Conservation (phyloP, 2,888 invertebrate species). For the Luperina nickerlii region DNA sequence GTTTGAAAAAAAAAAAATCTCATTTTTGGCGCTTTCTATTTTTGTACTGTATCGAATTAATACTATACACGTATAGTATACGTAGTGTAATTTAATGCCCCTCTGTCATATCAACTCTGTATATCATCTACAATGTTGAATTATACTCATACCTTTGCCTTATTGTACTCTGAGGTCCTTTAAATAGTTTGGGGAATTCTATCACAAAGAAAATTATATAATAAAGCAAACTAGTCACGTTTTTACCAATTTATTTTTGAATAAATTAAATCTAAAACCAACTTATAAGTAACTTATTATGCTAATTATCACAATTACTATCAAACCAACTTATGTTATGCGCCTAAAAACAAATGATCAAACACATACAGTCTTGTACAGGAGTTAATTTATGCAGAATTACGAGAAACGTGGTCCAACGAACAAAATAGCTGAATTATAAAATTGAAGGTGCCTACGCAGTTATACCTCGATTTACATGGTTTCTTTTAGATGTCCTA, state of each 20-base stretch:
- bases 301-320: conserved; percentile 78
- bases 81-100: too few species aligned
- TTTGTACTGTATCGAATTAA: too few species aligned
- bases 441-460: not conserved
- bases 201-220: not conserved
- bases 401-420: conserved; percentile 23
- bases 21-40: too few species aligned
- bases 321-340: conserved; percentile 60
- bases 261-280: conserved; percentile 70
- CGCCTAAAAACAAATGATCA: conserved; percentile 72
- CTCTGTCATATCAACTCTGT: too few species aligned
- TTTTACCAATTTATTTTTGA: conserved; percentile 67
- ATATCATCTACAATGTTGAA: not conserved
- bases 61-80: too few species aligned
- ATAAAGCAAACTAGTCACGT: conserved; percentile 4
- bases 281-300: conserved; percentile 63
- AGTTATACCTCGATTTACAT: conserved; percentile 23
- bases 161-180: not conserved
- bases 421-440: conserved; percentile 15
- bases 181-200: not conserved
- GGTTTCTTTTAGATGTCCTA: not conserved
- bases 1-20: too few species aligned
- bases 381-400: conserved; percentile 44
- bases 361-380: conserved; percentile 59
- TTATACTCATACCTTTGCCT: not conserved